Evolutionary conservation across 2,888 invertebrate genomes (phyloP), one percentile per base, ranked within the genome.

Genomic region (Deilephila porcellus): DNA sequence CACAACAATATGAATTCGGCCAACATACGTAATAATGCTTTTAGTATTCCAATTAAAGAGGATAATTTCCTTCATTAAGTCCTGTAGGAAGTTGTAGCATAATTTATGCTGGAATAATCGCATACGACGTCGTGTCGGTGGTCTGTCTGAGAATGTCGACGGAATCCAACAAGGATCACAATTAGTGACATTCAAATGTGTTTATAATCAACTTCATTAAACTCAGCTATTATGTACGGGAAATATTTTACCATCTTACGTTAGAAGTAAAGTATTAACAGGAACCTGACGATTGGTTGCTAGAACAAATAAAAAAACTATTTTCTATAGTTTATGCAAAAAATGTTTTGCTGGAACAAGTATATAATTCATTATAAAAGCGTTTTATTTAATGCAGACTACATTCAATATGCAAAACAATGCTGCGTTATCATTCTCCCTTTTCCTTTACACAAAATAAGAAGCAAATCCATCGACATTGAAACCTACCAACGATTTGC

Each of bases 401-500:
- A 14, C 0, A 45, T 45, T 45, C 11, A 14, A 45, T 14, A 14
- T 45, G 14, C 14, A 45, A 32, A 45, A 45, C 14, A 11, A 14
- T 45, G 45, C 45, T 14, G 11, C 11, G 14, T 14, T 14, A 14
- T 45, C 11, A 45, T 14, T 45, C 1, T 1, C 25, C 25, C 25
- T n/a, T 45, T 8, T 45, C 2, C 11, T 14, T 45, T 14, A 14
- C 45, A 45, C 14, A 45, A 45, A 29, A 17, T 45, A 4, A 20
- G 8, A 20, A 64, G 37, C 1, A n/a, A 67, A 45, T 45, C 11
- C n/a, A 45, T 29, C 1, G 7, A 52, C 60, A 67, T 52, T 19
- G 67, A 67, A 67, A 67, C 67, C 67, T 52, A 45, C 25, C 67
- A 67, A 67, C 29, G 25, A 52, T 67, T 67, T 25, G 17, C 52